A percentile compares a stretch with the other conserved stretches of the same genome.
These are phyloP conservation scores for Spilosoma lubricipeda DNA, from an alignment of 2,888 invertebrate species.

Conservation along the genomic window DNA sequence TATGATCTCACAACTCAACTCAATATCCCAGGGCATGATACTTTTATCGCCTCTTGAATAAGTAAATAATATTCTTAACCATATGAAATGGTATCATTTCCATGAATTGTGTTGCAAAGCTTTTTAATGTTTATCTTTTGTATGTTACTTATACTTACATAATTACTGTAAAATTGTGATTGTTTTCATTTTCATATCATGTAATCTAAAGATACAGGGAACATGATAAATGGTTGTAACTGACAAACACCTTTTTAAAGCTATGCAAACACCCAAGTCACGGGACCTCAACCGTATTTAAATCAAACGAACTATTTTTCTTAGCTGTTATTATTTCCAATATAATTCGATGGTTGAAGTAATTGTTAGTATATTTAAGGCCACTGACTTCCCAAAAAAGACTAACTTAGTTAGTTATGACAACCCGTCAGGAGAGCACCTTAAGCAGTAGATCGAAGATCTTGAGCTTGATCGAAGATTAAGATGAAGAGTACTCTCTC, in stretches of 20 bases:
- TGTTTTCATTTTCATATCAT: background rate
- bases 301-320: background rate
- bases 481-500: too few species aligned
- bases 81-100: constrained; percentile 4
- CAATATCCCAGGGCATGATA: constrained; percentile 28
- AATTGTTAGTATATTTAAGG: too few species aligned
- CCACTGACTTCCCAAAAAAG: too few species aligned
- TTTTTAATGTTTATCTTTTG: background rate
- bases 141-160: background rate
- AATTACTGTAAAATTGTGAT: background rate
- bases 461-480: background rate
- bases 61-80: constrained; percentile 41
- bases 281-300: background rate
- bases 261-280: background rate
- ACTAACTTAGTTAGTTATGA: too few species aligned
- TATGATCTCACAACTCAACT: constrained; percentile 11
- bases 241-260: background rate
- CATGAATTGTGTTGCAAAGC: background rate
- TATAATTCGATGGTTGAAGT: too few species aligned
- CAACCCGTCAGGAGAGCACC: too few species aligned
- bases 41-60: constrained; percentile 44
- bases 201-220: background rate
- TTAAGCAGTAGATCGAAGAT: too few species aligned
- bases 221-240: background rate
- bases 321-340: too few species aligned